Evolutionary conservation across 2,113 vertebrate genomes (phyloP), one percentile per base, ranked within the genome.

Genomic region (Phainopepla nitens): DNA sequence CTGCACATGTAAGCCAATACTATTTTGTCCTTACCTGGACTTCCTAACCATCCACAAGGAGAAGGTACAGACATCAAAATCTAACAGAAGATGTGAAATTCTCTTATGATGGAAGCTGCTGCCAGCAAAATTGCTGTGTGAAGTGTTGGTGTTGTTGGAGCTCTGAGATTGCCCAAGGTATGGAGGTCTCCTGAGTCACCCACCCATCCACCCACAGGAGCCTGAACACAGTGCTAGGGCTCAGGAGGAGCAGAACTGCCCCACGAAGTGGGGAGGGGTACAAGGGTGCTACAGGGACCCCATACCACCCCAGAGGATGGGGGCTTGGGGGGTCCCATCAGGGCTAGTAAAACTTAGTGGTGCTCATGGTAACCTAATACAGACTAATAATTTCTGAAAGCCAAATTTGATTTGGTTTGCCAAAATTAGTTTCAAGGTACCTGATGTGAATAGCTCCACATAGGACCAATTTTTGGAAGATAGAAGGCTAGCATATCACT

Each of bases 301-400:
- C 11, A 23, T n/a, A 28, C 5, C 22, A 28, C 7, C 7, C 15
- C 47, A 50, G 3, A 7, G 11, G 42, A 44, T 0, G 0, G 3
- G 9, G 5, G 2, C 23, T 44, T 31, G 33, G 3, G 35, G 29
- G 4, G 8, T 31, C 35, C 10, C 9, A 15, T 31, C 6, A 70
- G 20, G 64, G 14, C n/a, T 21, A 42, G 14, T 23, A 45, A 87
- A 82, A 7, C 15, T 53, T 54, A 36, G 29, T 6, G 2, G 12
- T 61, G 9, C 16, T 66, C 7, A 16, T 16, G 28, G 47, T 71
- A 71, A 62, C 16, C 15, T 70, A 33, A 31, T 20, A 39, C 0
- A 13, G 45, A 58, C 29, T 25, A 42, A 11, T 22, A 29, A 62
- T 45, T 91, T 83, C 20, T 39, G 29, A 23, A 73, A 89, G 11